These are phyloP conservation scores for Ichneumon xanthorius DNA, from an alignment of 2,888 invertebrate genomes.

Conservation along the genomic window DNA sequence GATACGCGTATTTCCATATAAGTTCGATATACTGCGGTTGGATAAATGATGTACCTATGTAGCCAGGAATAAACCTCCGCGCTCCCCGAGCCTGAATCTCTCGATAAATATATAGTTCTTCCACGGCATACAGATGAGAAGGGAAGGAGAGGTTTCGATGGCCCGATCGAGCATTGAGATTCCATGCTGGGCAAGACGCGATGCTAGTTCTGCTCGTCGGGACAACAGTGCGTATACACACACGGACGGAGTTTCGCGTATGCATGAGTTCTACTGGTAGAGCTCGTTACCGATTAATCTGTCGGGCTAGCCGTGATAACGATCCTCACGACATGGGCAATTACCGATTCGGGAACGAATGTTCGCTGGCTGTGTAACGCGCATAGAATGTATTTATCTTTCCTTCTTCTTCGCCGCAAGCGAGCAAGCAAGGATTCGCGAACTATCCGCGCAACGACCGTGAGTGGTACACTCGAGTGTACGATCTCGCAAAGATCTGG, in stretches of 20 bases:
- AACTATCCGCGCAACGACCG: background rate
- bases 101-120: slow-evolving; percentile 49
- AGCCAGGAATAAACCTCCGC: slow-evolving; percentile 42
- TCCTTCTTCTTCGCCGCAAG: background rate
- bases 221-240: slow-evolving; percentile 15
- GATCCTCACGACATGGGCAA: slow-evolving; percentile 57
- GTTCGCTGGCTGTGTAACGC: background rate
- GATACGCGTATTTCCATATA: slow-evolving; percentile 63
- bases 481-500: slow-evolving; percentile 12
- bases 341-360: slow-evolving; percentile 43
- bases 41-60: slow-evolving; percentile 3
- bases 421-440: background rate
- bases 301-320: slow-evolving; percentile 34
- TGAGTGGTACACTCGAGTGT: background rate
- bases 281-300: slow-evolving; percentile 52
- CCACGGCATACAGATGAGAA: slow-evolving; percentile 31
- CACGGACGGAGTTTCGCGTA: background rate
- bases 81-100: slow-evolving; percentile 40
- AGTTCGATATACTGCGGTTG: slow-evolving; percentile 46
- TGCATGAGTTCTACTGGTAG: slow-evolving; percentile 6
- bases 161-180: slow-evolving; percentile 58
- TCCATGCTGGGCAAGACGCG: slow-evolving; percentile 40
- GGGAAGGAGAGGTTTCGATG: slow-evolving; percentile 16
- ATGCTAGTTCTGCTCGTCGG: slow-evolving; percentile 9
- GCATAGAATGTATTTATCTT: slow-evolving; percentile 19